Conservation (phyloP, 1,140 invertebrate genomes). For the Cataglyphis hispanica region DNA sequence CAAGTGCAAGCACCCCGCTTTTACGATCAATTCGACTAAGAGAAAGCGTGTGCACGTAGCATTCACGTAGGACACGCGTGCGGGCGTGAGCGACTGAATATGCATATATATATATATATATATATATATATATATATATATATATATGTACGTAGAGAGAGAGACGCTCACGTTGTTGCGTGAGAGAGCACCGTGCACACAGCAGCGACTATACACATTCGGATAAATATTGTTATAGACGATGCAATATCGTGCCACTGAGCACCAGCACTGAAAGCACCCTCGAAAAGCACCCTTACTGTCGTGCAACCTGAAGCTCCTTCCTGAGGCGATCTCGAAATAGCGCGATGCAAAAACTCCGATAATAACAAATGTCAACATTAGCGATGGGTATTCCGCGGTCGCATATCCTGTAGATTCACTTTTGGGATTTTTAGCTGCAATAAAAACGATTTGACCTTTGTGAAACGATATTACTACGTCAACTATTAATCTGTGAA, state of each 20-base stretch:
- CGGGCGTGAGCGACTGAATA: slow-evolving; percentile 29
- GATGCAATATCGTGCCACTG: slow-evolving; percentile 79
- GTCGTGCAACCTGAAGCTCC: slow-evolving; percentile 74
- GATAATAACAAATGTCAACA: slow-evolving; percentile 31
- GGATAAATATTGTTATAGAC: slow-evolving; percentile 65
- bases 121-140: too few relatives aligned
- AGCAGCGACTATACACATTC: slow-evolving; percentile 60
- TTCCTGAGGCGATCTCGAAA: slow-evolving; percentile 66
- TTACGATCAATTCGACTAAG: slow-evolving; percentile 39
- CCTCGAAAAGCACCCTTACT: slow-evolving; percentile 80
- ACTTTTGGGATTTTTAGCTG: neutral
- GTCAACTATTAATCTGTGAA: neutral
- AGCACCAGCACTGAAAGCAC: slow-evolving; percentile 85
- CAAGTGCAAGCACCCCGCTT: slow-evolving; percentile 50
- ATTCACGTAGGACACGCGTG: slow-evolving; percentile 44
- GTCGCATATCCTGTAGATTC: neutral
- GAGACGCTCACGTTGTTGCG: slow-evolving; percentile 51
- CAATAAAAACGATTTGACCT: neutral
- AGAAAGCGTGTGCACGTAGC: slow-evolving; percentile 25
- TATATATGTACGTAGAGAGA: too few relatives aligned
- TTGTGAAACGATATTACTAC: neutral
- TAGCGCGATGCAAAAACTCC: slow-evolving; percentile 14
- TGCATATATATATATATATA: slow-evolving; percentile 36
- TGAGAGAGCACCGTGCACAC: slow-evolving; percentile 57
- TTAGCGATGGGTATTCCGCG: slow-evolving; percentile 4